Evolutionary conservation across 2,797 vertebrate species (phyloP).

Genomic region (Fringilla coelebs): DNA sequence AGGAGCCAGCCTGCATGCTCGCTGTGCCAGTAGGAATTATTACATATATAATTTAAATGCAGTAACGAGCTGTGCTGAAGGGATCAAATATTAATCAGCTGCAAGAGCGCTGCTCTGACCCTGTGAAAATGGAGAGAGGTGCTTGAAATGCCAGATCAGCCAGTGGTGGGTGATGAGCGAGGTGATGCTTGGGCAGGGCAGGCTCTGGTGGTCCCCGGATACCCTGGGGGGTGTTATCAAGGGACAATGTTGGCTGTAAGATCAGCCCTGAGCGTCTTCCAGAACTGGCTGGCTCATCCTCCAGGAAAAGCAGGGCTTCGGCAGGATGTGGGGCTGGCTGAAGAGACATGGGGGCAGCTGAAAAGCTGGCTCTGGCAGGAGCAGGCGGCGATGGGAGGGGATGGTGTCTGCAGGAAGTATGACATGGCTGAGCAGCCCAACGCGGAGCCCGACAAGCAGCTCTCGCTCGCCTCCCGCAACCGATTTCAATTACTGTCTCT

Average conservation of each 20-base stretch:
- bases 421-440: slow-evolving; percentile 68
- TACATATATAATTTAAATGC: slow-evolving; percentile 78
- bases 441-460: not conserved
- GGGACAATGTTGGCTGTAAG: not conserved
- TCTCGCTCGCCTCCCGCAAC: slow-evolving; percentile 14
- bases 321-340: not conserved
- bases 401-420: slow-evolving; percentile 63
- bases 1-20: not conserved
- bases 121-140: slow-evolving; percentile 2
- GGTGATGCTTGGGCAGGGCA: fast-evolving
- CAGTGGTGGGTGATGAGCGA: fast-evolving
- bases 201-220: not conserved
- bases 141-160: slow-evolving; percentile 21
- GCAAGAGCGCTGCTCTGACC: slow-evolving; percentile 43
- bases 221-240: not conserved
- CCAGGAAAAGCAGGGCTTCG: fast-evolving
- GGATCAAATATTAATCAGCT: slow-evolving; percentile 82
- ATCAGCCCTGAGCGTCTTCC: not conserved
- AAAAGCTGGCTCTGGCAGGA: not conserved
- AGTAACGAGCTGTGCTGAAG: slow-evolving; percentile 76
- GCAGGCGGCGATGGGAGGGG: not conserved
- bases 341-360: not conserved
- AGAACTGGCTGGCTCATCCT: not conserved
- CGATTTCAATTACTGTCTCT: slow-evolving; percentile 2
- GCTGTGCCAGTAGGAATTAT: not conserved